These are phyloP conservation scores for Tenthredo mesomela DNA, from an alignment of 2,888 invertebrate species.

Conservation along the genomic window DNA sequence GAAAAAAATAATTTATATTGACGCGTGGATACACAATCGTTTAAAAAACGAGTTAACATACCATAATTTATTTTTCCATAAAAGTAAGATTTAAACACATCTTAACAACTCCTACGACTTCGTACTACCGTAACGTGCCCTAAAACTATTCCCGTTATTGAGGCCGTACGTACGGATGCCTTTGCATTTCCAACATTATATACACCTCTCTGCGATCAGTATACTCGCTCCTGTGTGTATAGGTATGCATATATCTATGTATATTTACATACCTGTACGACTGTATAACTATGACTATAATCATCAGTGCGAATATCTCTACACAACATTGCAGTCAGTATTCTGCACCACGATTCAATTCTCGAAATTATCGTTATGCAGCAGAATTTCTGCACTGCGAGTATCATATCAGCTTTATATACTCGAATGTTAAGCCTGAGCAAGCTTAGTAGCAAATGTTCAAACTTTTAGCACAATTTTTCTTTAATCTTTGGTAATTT, in stretches of 20 bases:
- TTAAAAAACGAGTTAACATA: neutral
- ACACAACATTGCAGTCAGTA: neutral
- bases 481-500: neutral
- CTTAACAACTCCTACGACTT: conserved; percentile 30
- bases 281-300: conserved; percentile 5
- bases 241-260: neutral
- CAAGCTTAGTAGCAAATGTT: neutral
- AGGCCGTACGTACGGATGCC: conserved; percentile 14
- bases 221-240: neutral
- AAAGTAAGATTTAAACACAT: neutral
- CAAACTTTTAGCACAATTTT: neutral
- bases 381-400: neutral
- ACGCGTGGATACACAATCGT: neutral
- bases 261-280: too few relatives aligned
- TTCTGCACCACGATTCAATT: neutral
- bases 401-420: neutral
- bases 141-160: conserved; percentile 43
- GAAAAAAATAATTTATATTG: neutral
- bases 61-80: conserved; percentile 8
- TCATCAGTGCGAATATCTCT: neutral
- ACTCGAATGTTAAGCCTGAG: neutral
- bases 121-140: conserved; percentile 39
- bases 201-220: neutral
- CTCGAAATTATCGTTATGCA: conserved; percentile 14
- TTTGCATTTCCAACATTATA: conserved; percentile 25